These are phyloP conservation scores for Drosophila elegans DNA, from an alignment of 1,140 invertebrate species.

Conservation along the genomic window DNA sequence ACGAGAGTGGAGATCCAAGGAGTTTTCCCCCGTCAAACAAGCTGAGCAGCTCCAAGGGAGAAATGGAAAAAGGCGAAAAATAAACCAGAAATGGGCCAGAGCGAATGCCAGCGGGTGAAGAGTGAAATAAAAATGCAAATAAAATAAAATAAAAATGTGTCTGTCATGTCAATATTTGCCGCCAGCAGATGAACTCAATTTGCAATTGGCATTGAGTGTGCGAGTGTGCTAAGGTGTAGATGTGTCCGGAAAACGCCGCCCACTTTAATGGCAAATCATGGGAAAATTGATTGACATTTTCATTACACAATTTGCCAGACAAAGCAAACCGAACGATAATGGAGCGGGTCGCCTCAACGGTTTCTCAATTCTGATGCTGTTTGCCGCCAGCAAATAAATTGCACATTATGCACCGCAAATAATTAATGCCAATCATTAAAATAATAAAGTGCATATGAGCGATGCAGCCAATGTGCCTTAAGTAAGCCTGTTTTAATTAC, in stretches of 20 bases:
- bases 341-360: slow-evolving; percentile 20
- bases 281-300: slow-evolving; percentile 83
- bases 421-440: slow-evolving; percentile 80
- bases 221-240: slow-evolving; percentile 39
- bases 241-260: slow-evolving; percentile 35
- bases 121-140: slow-evolving; percentile 82
- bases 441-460: slow-evolving; percentile 74
- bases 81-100: slow-evolving; percentile 13
- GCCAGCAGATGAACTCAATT: slow-evolving; percentile 83
- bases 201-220: slow-evolving; percentile 78
- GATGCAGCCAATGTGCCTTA: slow-evolving; percentile 17
- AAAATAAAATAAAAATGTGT: slow-evolving; percentile 84
- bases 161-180: slow-evolving; percentile 83
- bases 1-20: slow-evolving; percentile 44
- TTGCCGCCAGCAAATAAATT: slow-evolving; percentile 59
- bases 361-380: slow-evolving; percentile 37
- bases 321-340: slow-evolving; percentile 62
- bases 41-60: slow-evolving; percentile 48
- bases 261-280: slow-evolving; percentile 76
- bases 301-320: slow-evolving; percentile 80
- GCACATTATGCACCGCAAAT: slow-evolving; percentile 77
- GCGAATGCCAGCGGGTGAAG: slow-evolving; percentile 34
- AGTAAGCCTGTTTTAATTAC: slow-evolving; percentile 58
- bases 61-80: slow-evolving; percentile 46
- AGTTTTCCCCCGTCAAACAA: slow-evolving; percentile 25